Evolutionary conservation across 1,140 invertebrate species (phyloP).

Genomic region (Cherax destructor): DNA sequence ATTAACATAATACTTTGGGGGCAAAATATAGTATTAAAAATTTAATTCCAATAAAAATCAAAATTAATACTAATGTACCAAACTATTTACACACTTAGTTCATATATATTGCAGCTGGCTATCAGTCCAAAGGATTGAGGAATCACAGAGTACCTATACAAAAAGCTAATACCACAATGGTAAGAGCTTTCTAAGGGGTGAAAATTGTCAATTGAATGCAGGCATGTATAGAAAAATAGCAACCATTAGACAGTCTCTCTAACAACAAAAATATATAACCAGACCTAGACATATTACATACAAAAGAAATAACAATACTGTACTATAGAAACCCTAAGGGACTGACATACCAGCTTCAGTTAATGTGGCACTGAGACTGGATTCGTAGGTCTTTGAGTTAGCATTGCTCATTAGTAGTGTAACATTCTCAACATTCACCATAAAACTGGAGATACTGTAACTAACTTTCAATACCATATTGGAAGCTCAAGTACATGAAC

Average conservation of each 20-base stretch:
- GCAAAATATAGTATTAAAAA: conserved; percentile 55
- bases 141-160: conserved; percentile 61
- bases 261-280: conserved; percentile 51
- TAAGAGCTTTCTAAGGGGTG: conserved; percentile 13
- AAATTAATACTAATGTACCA: conserved; percentile 45
- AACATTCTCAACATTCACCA: conserved; percentile 41
- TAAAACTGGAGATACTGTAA: conserved; percentile 58
- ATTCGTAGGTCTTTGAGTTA: conserved; percentile 53
- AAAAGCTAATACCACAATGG: conserved; percentile 20
- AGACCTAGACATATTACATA: conserved; percentile 42
- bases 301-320: conserved; percentile 56
- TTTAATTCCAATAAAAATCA: conserved; percentile 37
- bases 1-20: conserved; percentile 62
- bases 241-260: conserved; percentile 51
- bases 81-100: conserved; percentile 59
- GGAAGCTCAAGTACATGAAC: conserved; percentile 65
- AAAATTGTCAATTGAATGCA: conserved; percentile 16
- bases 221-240: conserved; percentile 53
- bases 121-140: conserved; percentile 57
- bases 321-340: conserved; percentile 44
- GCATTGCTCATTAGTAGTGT: conserved; percentile 38
- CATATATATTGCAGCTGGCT: conserved; percentile 67
- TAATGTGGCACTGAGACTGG: conserved; percentile 66
- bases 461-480: conserved; percentile 60
- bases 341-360: conserved; percentile 63